phyloP scores from a whole-genome alignment of 1,140 invertebrate species.

The Penaeus japonicus region DNA sequence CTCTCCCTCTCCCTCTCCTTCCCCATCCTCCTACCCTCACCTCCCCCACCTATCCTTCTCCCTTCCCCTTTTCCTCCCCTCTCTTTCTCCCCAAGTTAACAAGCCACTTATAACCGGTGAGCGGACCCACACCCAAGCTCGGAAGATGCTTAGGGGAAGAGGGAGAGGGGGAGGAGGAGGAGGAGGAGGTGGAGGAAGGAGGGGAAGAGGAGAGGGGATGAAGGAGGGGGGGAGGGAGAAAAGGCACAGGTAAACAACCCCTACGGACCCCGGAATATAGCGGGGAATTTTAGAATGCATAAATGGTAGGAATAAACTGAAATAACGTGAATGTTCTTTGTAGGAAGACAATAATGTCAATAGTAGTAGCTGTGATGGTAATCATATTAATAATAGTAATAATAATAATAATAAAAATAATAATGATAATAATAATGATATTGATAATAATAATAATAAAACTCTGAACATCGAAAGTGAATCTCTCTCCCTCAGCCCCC shows the following conservation, averaged over 20 bases:
- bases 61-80: background rate
- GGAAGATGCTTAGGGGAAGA: too few relatives aligned
- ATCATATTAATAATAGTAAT: background rate
- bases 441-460: background rate
- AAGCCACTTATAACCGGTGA: background rate
- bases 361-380: background rate
- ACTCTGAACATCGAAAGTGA: too few relatives aligned
- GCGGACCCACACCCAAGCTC: too few relatives aligned
- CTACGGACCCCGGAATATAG: background rate
- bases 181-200: too few relatives aligned
- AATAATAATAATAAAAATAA: background rate
- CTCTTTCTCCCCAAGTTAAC: background rate
- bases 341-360: background rate
- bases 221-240: background rate
- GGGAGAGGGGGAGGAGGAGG: too few relatives aligned
- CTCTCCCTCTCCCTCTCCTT: background rate
- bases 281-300: too few relatives aligned
- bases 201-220: background rate
- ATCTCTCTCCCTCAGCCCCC: too few relatives aligned
- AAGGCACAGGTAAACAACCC: background rate
- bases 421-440: background rate
- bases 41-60: background rate
- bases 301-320: background rate
- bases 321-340: background rate
- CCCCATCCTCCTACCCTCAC: background rate